These are phyloP conservation scores for Xanthorhoe designata DNA, from an alignment of 2,888 invertebrate genomes.

Conservation along the genomic window DNA sequence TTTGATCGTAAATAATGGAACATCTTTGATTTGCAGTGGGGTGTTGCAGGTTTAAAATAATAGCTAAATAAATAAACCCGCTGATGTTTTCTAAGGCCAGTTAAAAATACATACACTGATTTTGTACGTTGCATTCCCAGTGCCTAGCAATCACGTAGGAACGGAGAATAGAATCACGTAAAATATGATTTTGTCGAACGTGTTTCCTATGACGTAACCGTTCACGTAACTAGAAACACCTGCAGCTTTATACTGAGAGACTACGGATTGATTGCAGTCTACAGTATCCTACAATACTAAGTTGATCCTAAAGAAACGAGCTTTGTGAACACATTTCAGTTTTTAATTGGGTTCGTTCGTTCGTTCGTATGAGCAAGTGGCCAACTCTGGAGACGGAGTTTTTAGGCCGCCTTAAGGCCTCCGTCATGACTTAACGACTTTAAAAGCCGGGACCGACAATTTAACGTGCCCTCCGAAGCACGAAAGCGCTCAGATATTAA, in stretches of 20 bases:
- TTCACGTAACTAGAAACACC: slow-evolving; percentile 51
- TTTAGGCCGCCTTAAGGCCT: no score
- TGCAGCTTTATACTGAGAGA: slow-evolving; percentile 46
- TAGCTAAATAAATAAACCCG: neutral
- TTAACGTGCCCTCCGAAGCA: no score
- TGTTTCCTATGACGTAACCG: slow-evolving; percentile 53
- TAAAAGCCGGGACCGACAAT: no score
- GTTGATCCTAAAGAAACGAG: neutral
- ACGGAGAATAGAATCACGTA: slow-evolving; percentile 76
- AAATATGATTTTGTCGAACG: slow-evolving; percentile 80
- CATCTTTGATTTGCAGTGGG: no score
- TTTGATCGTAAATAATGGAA: no score
- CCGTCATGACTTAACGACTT: no score
- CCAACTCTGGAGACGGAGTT: no score
- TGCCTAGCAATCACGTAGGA: slow-evolving; percentile 39
- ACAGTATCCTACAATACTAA: neutral
- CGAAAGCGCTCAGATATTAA: no score
- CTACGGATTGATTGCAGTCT: slow-evolving; percentile 21
- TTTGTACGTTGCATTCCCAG: slow-evolving; percentile 30
- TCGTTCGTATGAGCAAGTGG: no score
- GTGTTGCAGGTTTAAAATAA: no score
- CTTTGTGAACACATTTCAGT: no score
- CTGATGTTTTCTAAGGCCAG: slow-evolving; percentile 15
- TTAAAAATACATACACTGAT: slow-evolving; percentile 33
- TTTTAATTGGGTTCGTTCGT: no score